Base-by-base conservation (phyloP, 2,888 invertebrate genomes). In the Corbicula japonica region DNA sequence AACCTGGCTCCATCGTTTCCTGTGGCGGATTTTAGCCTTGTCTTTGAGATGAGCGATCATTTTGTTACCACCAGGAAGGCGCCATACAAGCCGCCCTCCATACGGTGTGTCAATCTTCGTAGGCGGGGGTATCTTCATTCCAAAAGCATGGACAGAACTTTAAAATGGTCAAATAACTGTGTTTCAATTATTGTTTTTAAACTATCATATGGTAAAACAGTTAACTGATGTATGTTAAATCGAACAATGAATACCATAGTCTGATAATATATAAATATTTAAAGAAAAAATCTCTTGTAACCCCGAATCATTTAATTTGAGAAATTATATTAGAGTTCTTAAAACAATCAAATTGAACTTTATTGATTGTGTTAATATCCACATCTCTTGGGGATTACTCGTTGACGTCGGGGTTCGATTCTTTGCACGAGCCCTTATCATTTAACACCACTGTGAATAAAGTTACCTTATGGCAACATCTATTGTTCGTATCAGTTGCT, bases 1-100 rank as follows among this genome's bases (percentile, higher is more conserved):
- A 89, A 96, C 96, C 95, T 98, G 98, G 54, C 97, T 97, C 98
- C 98, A 98, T 75, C 98, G 95, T 93, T 98, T 98, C 92, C 97
- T 96, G 90, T 97, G 96, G 44, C 98, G 95, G 69, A 98, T 98
- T 93, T 97, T 97, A 30, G 96, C 95, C 91, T 97, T 97, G 93
- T 98, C 97, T 92, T 98, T 98, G 74, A 98, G 94, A 93, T 98
- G 98, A 10, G 96, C 97, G 82, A 97, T 95, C 94, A 98, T 94
- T 92, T 96, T 96, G n/a, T 97, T 97, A 88, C 96, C 96, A 0
- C 97, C 98, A 0, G 98, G 98, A 66, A 98, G 93, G 0, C 95
- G 96, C 97, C 97, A 97, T 0, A 96, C 96, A 44, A 98, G 93
- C 26, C 97, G 95, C 0, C 98, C 98, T 0, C 98, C 98, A 82